Evolutionary conservation across 2,888 invertebrate species (phyloP), one percentile per base, ranked within the genome.

Genomic region (Habroteleia sp.): DNA sequence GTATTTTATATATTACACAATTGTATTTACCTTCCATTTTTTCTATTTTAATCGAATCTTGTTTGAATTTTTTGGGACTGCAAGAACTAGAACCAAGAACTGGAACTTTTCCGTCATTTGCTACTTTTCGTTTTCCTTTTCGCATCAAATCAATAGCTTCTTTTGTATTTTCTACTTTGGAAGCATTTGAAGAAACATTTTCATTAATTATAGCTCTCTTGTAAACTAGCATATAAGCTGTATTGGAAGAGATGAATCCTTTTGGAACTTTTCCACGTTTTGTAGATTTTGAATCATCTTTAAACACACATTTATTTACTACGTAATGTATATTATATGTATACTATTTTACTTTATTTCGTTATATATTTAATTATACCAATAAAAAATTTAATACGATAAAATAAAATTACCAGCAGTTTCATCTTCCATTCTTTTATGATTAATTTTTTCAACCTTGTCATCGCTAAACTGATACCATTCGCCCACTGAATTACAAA

Each of bases 401-500:
- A 46, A 37, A 20, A 52, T 17, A 37, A 16, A 35, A 4, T 79
- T 76, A 86, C 86, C 86, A 31, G 83, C 81, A 2, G 85, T 83
- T 52, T 87, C 87, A 46, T 87, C 87, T 52, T 87, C 87, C 75
- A 89, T 86, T 37, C 89, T 80, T 78, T 89, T 88, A 44, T 87
- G 89, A 52, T 89, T 88, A 80, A 89, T 87, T 79, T 86, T 88
- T 76, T 89, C 88, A 8, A 90, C 86, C 76, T 90, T 90, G 58
- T 91, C 91, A 79, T 93, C 93, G 81, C 93, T 93, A 82, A 93
- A 93, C 79, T 91, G 91, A 83, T 90, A 92, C 93, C 93, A 93
- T 41, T 89, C 89, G 10, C 90, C 90, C 10, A 89, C 89, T 6
- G 88, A 84, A 77, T 84, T 85, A 72, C 84, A 84, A 77, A 86